phyloP scores from a whole-genome alignment of 2,888 invertebrate species.

The Melieria picta region DNA sequence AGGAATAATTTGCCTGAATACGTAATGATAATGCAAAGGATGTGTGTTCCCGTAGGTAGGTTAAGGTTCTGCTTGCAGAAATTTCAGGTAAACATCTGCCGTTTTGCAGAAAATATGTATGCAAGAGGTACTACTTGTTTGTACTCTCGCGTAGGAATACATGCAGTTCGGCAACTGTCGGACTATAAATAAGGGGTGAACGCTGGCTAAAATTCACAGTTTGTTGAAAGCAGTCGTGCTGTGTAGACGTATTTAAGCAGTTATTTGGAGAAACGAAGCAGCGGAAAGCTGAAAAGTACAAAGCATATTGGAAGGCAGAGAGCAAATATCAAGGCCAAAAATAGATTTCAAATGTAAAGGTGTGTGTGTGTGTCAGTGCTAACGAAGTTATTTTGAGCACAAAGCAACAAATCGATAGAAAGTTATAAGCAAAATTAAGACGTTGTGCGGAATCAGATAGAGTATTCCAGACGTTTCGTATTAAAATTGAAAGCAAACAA shows the following conservation, averaged over 20 bases:
- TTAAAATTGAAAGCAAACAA: not conserved
- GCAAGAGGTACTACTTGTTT: slow-evolving; percentile 28
- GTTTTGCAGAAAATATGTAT: not conserved
- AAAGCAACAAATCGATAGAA: no score
- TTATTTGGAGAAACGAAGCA: not conserved
- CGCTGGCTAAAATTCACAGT: slow-evolving; percentile 24
- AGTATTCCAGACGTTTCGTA: no score
- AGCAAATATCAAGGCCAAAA: slow-evolving; percentile 21
- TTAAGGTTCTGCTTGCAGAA: no score
- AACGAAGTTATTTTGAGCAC: no score
- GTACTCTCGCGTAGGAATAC: slow-evolving; percentile 37
- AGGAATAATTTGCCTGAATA: no score
- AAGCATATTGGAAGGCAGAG: slow-evolving; percentile 18
- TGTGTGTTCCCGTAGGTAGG: no score
- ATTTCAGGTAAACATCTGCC: no score
- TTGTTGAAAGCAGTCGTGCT: slow-evolving; percentile 27
- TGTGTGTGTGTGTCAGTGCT: slow-evolving; percentile 34
- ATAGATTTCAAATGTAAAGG: slow-evolving; percentile 21
- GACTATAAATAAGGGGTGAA: slow-evolving; percentile 23
- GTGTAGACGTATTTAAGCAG: not conserved
- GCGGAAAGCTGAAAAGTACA: not conserved
- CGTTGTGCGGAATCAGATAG: no score
- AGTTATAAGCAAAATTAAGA: no score
- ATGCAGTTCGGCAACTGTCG: not conserved
- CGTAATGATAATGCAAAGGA: no score